Base-by-base conservation (phyloP, 2,113 vertebrate species). In the Herpetotheres cachinnans region DNA sequence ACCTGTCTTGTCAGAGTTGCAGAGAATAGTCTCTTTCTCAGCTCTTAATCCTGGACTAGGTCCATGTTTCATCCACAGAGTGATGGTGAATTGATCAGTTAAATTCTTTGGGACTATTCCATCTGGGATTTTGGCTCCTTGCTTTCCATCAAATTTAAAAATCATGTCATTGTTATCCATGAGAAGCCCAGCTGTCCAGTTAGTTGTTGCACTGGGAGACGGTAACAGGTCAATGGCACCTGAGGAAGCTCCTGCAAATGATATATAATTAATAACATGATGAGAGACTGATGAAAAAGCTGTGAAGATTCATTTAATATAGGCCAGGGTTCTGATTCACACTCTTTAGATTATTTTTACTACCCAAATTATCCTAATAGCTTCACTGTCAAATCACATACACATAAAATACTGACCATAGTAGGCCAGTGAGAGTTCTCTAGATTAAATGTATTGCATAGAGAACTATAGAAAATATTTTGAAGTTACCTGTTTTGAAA, bases 1-100 rank as follows among this genome's bases (percentile, higher is more conserved):
- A 99, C 99, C 99, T 4, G 99, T 99, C 94, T 99, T 99, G 93
- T 99, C 99, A 4, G 99, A 99, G 97, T 99, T 99, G 93, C 99
- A 99, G 80, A 99, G 99, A 69, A 99, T 98, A 13, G 99, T 99
- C 97, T 99, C 99, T 94, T 99, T 99, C 97, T 99, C 99, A 1
- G 99, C 99, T 95, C 99, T 98, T 95, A 99, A 96, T 13, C 99
- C 99, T 1, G 99, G 99, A 95, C 99, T 99, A 67, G 99, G 99
- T 7, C 99, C 99, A 4, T 99, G 99, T 89, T 99, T 99, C 99
- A 99, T 99, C 99, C 99, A 99, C 72, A 99, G 99, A 30, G 98
- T 98, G 92, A 99, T 99, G 73, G 99, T 99, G 98, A 99, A 99
- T 90, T 99, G 99, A 95, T 99, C 99, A 3, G 99, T 99, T 95